Conservation (phyloP, 2,797 vertebrate genomes). For the Arrhamphus sclerolepis region DNA sequence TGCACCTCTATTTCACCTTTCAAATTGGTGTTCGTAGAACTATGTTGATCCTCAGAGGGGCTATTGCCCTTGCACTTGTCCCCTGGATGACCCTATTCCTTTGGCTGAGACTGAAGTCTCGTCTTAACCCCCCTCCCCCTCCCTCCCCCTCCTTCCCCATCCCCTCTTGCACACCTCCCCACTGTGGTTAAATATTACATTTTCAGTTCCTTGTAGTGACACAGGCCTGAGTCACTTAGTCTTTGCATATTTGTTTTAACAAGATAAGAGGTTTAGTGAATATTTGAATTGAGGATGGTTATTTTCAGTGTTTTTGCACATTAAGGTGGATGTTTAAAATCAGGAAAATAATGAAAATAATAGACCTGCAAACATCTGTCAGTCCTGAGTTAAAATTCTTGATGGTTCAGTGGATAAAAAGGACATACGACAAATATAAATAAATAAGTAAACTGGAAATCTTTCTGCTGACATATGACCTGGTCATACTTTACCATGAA, state of each 20-base stretch:
- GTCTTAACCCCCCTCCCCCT: background rate
- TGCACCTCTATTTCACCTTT: conserved; percentile 45
- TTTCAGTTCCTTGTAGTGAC: conserved; percentile 37
- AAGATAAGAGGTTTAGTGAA: conserved; percentile 52
- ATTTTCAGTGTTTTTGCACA: conserved; percentile 1
- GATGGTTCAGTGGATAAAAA: no score
- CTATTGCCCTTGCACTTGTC: conserved; percentile 41
- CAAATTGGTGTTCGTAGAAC: conserved; percentile 51
- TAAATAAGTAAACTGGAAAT: no score
- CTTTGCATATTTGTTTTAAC: conserved; percentile 46
- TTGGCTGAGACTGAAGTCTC: conserved; percentile 34
- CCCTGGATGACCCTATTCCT: conserved; percentile 58
- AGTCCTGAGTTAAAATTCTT: no score
- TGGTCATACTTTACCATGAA: no score
- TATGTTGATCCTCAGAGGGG: conserved; percentile 46
- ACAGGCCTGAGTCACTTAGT: conserved; percentile 36
- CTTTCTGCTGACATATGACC: no score
- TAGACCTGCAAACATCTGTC: no score
- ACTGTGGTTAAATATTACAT: conserved; percentile 51
- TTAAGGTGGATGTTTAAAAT: background rate
- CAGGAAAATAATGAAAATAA: no score
- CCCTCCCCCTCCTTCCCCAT: background rate
- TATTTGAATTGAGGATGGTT: conserved; percentile 17
- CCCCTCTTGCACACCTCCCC: no score
- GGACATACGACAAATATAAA: no score